A percentile compares a stretch with the other conserved stretches of the same genome.
Evolutionary conservation across 2,113 vertebrate genomes (phyloP).

Genomic region (Cricetomys ansorgei): DNA sequence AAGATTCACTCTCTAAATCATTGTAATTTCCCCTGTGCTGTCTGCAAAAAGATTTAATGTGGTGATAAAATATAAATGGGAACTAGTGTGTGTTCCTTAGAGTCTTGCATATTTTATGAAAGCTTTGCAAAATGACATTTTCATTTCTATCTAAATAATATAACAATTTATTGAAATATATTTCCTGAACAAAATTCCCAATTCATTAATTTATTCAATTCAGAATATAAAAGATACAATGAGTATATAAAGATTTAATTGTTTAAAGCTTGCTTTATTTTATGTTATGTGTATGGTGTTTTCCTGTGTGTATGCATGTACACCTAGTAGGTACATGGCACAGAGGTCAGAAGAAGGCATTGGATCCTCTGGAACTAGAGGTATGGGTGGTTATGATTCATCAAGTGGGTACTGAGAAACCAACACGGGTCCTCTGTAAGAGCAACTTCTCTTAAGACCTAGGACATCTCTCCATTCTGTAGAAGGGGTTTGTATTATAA

Average conservation of each 20-base stretch:
- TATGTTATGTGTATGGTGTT: neutral
- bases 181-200: slow-evolving; percentile 27
- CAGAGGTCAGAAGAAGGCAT: neutral
- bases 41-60: slow-evolving; percentile 85
- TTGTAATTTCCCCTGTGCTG: slow-evolving; percentile 84
- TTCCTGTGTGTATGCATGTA: neutral
- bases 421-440: neutral
- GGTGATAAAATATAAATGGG: slow-evolving; percentile 81
- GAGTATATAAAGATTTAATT: neutral
- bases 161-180: slow-evolving; percentile 12
- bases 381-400: too few species aligned
- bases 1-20: slow-evolving; percentile 86
- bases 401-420: too few species aligned
- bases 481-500: neutral
- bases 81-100: slow-evolving; percentile 58
- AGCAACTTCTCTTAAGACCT: neutral
- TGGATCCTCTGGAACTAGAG: neutral
- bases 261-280: neutral
- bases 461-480: neutral
- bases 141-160: slow-evolving; percentile 41
- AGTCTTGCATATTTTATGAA: slow-evolving; percentile 43
- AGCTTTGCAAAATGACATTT: slow-evolving; percentile 35
- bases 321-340: too few species aligned
- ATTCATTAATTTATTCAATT: neutral
- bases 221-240: neutral